Evolutionary conservation across 2,113 vertebrate species (phyloP).

Genomic region (Meles meles): DNA sequence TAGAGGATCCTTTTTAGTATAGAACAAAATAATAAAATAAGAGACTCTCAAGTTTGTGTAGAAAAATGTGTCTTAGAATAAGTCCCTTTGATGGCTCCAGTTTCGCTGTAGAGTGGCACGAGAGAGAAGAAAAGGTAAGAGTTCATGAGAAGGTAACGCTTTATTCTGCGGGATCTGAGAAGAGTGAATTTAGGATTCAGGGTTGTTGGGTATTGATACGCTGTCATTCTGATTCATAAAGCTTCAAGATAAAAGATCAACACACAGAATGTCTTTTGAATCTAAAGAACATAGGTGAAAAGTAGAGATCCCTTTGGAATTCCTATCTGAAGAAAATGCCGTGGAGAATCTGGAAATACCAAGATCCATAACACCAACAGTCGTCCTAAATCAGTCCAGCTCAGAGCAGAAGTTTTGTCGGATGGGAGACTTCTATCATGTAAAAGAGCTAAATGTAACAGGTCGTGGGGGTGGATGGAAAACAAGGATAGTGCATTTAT

Average conservation of each 20-base stretch:
- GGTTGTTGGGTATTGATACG: not conserved
- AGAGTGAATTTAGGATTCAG: not conserved
- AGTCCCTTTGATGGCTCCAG: not conserved
- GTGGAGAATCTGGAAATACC: not conserved
- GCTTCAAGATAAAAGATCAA: not conserved
- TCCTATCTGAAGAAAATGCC: not conserved
- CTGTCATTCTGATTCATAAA: not conserved
- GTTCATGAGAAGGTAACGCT: not conserved
- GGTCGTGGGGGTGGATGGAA: not conserved
- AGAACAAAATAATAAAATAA: not conserved
- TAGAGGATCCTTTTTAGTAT: not conserved
- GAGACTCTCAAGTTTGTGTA: not conserved
- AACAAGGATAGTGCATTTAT: not conserved
- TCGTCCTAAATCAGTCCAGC: not conserved
- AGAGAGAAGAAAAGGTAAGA: not conserved
- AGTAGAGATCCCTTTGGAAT: not conserved
- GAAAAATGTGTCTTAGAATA: not conserved
- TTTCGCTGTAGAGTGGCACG: accelerated
- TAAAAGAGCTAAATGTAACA: not conserved
- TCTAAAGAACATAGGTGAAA: not conserved
- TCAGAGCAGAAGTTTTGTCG: not conserved
- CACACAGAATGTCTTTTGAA: not conserved
- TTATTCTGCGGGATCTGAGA: not conserved
- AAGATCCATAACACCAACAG: not conserved
- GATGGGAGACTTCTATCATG: not conserved